Percentiles rank a stretch among this genome's conserved stretches.
phyloP scores from a whole-genome alignment of 2,797 vertebrate species.

The Rallus crepitans region DNA sequence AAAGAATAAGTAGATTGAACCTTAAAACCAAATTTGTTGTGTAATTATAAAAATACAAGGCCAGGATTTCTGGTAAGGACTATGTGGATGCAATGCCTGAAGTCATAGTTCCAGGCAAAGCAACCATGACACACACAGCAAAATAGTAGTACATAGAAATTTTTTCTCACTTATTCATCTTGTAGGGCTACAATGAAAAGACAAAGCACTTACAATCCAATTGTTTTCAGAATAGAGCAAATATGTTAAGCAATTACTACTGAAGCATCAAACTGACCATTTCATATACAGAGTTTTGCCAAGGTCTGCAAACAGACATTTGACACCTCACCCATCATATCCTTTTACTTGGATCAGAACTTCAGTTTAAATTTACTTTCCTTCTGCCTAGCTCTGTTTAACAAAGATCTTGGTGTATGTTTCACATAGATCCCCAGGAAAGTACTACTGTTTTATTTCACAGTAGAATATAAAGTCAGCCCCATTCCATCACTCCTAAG shows the following conservation, averaged over 20 bases:
- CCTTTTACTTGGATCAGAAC: not conserved
- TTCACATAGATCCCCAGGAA: not conserved
- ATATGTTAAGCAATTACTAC: not conserved
- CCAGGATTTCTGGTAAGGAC: not conserved
- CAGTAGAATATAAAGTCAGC: not conserved
- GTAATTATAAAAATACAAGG: not conserved
- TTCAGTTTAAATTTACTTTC: not conserved
- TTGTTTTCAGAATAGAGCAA: not conserved
- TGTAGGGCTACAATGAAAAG: not conserved
- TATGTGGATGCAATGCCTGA: not conserved
- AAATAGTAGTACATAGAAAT: not conserved
- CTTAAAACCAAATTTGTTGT: not conserved
- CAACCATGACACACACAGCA: not conserved
- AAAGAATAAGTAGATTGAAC: not conserved
- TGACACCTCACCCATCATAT: not conserved
- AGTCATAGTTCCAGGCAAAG: not conserved
- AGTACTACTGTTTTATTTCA: not conserved
- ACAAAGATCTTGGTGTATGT: not conserved
- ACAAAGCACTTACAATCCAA: not conserved
- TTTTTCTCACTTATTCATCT: not conserved
- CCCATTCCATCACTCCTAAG: not conserved
- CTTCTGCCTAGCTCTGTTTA: not conserved
- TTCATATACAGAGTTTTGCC: not conserved
- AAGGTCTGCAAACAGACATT: not conserved
- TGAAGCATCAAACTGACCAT: not conserved